These are phyloP conservation scores for Phania funesta DNA, from an alignment of 2,888 invertebrate species.

Conservation along the genomic window DNA sequence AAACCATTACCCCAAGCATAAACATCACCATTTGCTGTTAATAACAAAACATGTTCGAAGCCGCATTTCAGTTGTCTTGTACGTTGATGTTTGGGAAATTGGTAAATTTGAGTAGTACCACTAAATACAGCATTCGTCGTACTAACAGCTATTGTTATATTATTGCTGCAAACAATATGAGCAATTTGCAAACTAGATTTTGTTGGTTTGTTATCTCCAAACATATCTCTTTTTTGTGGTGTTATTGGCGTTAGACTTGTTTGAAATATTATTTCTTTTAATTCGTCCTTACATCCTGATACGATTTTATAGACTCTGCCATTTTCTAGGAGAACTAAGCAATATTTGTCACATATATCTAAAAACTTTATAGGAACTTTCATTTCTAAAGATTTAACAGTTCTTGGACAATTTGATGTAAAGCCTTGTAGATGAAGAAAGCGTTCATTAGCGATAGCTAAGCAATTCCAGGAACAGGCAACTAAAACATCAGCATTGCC, in stretches of 20 bases:
- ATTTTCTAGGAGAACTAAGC: slow-evolving; percentile 74
- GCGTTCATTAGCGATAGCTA: slow-evolving; percentile 70
- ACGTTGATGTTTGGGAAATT: slow-evolving; percentile 81
- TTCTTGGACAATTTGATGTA: slow-evolving; percentile 63
- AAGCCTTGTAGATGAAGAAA: slow-evolving; percentile 72
- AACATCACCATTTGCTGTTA: slow-evolving; percentile 87
- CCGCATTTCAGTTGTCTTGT: slow-evolving; percentile 87
- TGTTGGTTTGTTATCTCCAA: slow-evolving; percentile 67
- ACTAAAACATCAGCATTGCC: slow-evolving; percentile 12
- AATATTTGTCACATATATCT: slow-evolving; percentile 73
- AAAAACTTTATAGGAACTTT: slow-evolving; percentile 71
- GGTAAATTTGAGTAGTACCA: slow-evolving; percentile 83
- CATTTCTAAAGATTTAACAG: slow-evolving; percentile 68
- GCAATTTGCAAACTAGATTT: slow-evolving; percentile 73
- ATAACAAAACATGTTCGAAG: slow-evolving; percentile 88
- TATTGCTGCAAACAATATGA: slow-evolving; percentile 81
- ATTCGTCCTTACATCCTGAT: slow-evolving; percentile 55
- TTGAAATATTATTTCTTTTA: slow-evolving; percentile 71
- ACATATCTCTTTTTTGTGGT: slow-evolving; percentile 73
- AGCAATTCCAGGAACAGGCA: slow-evolving; percentile 75
- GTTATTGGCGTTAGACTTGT: slow-evolving; percentile 3
- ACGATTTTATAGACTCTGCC: slow-evolving; percentile 74
- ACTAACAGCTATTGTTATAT: slow-evolving; percentile 81
- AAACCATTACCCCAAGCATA: slow-evolving; percentile 92
- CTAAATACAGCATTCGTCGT: slow-evolving; percentile 83